Evolutionary conservation across 2,888 invertebrate genomes (phyloP).

Genomic region (Heliconius ethilla): DNA sequence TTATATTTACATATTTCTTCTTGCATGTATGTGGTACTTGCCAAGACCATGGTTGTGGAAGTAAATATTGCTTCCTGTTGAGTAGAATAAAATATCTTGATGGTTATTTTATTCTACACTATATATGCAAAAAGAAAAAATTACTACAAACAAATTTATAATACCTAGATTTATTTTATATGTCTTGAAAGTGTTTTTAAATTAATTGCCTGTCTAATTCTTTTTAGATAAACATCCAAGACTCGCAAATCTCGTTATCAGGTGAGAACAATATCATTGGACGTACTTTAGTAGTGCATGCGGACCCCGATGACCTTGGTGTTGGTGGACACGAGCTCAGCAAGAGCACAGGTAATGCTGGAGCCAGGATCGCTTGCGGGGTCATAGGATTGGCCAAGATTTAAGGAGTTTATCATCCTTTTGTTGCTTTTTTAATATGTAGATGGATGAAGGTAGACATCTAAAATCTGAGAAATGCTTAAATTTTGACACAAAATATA

Average conservation of each 20-base stretch:
- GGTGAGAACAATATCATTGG: constrained; percentile 91
- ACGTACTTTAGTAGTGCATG: constrained; percentile 94
- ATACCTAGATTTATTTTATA: no score
- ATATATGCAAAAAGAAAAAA: no score
- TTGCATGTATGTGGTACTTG: no score
- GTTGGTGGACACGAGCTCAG: constrained; percentile 95
- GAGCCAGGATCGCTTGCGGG: constrained; percentile 93
- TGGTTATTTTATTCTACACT: no score
- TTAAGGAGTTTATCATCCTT: constrained; percentile 8
- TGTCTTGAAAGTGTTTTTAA: no score
- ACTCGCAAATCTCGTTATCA: constrained; percentile 65
- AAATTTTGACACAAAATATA: no score
- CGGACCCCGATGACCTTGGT: constrained; percentile 96
- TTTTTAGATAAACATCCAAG: constrained; percentile 70
- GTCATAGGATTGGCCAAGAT: constrained; percentile 88
- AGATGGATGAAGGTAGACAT: neutral
- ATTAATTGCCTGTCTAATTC: neutral
- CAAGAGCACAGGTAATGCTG: constrained; percentile 97
- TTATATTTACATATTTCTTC: no score
- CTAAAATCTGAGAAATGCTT: no score
- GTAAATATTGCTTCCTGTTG: no score
- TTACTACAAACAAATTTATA: no score
- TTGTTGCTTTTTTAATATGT: neutral
- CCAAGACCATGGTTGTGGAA: no score
- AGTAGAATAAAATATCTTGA: no score